phyloP scores from a whole-genome alignment of 2,113 vertebrate species.

The Xyliphius kryptos region DNA sequence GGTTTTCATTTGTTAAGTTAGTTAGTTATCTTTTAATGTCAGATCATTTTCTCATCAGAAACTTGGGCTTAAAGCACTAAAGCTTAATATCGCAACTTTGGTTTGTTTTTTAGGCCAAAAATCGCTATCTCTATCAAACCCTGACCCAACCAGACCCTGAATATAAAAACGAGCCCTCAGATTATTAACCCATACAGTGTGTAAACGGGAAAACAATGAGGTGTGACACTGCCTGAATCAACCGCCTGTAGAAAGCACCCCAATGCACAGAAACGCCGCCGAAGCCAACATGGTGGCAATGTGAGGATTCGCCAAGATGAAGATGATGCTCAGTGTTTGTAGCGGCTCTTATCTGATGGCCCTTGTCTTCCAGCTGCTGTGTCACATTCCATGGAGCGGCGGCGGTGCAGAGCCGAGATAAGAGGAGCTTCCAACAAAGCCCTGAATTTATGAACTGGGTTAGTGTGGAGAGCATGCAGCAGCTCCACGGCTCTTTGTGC shows the following conservation, averaged over 20 bases:
- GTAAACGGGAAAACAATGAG: too few species aligned
- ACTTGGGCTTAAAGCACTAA: too few species aligned
- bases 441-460: slow-evolving; percentile 34
- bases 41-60: too few species aligned
- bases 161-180: too few species aligned
- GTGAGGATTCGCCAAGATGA: background rate
- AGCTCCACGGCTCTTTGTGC: slow-evolving; percentile 33
- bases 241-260: background rate
- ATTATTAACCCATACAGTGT: too few species aligned
- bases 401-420: slow-evolving; percentile 32
- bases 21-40: too few species aligned
- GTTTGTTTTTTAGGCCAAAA: too few species aligned
- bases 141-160: too few species aligned
- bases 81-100: too few species aligned
- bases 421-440: slow-evolving; percentile 27
- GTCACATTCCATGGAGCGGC: slow-evolving; percentile 19
- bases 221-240: too few species aligned
- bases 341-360: slow-evolving; percentile 31
- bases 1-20: too few species aligned
- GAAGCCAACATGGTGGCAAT: background rate
- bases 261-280: background rate
- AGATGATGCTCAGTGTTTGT: slow-evolving; percentile 5
- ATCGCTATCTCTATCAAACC: too few species aligned
- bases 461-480: slow-evolving; percentile 21
- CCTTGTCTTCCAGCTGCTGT: slow-evolving; percentile 25